Conservation (phyloP, 2,888 invertebrate genomes). For the Ryuthela nishihirai region DNA sequence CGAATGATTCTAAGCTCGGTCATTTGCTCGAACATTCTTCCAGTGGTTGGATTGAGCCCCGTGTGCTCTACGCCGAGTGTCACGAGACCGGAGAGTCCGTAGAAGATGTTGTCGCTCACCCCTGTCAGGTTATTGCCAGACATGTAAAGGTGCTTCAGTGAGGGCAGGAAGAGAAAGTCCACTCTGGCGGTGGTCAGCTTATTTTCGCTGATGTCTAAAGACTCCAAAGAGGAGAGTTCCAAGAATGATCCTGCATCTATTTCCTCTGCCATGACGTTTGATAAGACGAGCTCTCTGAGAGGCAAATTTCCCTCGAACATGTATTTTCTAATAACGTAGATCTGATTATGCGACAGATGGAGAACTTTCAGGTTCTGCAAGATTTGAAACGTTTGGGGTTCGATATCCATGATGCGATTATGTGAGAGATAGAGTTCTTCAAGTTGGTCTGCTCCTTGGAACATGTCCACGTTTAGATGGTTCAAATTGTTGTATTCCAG, state of each 20-base stretch:
- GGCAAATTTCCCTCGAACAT: conserved; percentile 62
- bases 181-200: conserved; percentile 43
- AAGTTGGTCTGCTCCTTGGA: conserved; percentile 42
- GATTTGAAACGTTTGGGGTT: conserved; percentile 38
- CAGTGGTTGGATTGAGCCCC: conserved; percentile 14
- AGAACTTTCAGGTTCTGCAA: conserved; percentile 38
- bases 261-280: conserved; percentile 68
- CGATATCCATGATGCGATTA: conserved; percentile 36
- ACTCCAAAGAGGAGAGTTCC: conserved; percentile 70
- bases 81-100: conserved; percentile 26
- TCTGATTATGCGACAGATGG: conserved; percentile 45
- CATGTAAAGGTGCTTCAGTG: conserved; percentile 56
- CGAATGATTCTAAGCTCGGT: conserved; percentile 21
- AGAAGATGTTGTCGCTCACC: conserved; percentile 26
- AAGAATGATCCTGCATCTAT: conserved; percentile 71
- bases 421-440: conserved; percentile 36
- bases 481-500: conserved; percentile 45
- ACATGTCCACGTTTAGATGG: conserved; percentile 42
- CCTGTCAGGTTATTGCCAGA: conserved; percentile 73
- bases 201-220: conserved; percentile 72
- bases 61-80: conserved; percentile 28
- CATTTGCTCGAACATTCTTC: conserved; percentile 29
- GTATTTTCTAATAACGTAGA: conserved; percentile 44
- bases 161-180: conserved; percentile 42
- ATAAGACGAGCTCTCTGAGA: conserved; percentile 67